Evolutionary conservation across 2,113 vertebrate genomes (phyloP).

Genomic region (Rhinolophus sinicus): DNA sequence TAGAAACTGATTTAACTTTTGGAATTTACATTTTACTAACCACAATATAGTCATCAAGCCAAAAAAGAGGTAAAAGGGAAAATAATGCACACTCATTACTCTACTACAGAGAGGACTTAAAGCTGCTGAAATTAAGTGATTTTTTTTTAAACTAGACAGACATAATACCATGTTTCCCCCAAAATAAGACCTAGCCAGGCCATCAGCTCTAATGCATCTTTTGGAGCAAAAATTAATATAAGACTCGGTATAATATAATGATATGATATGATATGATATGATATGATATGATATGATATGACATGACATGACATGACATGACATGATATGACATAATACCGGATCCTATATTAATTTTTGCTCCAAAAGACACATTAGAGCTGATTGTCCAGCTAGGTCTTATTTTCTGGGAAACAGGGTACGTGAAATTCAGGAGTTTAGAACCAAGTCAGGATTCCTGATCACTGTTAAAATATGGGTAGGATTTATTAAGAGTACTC

Average conservation of each 20-base stretch:
- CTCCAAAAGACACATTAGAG: no score
- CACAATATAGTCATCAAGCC: not conserved
- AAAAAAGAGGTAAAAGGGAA: not conserved
- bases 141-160: not conserved
- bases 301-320: no score
- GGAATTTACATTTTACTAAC: not conserved
- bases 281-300: no score
- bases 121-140: not conserved
- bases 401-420: no score
- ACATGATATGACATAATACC: no score
- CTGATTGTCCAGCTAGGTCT: no score
- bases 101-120: not conserved
- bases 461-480: not conserved
- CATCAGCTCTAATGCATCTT: no score
- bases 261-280: no score
- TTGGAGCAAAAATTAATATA: no score
- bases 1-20: not conserved
- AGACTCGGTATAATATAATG: no score
- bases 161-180: not conserved
- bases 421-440: not conserved
- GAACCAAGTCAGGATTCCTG: not conserved
- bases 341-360: no score
- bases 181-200: no score
- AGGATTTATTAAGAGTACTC: not conserved
- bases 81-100: not conserved